Evolutionary conservation across 2,797 vertebrate genomes (phyloP).

Genomic region (Pachyuromys duprasi): DNA sequence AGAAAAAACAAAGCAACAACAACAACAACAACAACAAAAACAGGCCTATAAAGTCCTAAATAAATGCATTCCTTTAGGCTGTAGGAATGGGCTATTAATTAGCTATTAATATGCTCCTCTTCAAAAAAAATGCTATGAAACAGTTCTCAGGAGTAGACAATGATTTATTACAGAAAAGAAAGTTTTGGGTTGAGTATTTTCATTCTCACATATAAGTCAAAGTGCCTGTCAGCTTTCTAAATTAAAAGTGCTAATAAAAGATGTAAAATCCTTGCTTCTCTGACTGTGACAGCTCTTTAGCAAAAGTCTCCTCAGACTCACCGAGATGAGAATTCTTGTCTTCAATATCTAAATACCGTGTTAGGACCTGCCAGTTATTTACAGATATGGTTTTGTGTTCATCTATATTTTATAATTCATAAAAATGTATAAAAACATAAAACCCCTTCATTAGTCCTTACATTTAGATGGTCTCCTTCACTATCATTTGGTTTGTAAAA

Average conservation of each 20-base stretch:
- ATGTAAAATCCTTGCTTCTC: conserved; percentile 63
- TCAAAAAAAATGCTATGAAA: neutral
- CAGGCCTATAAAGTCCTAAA: neutral
- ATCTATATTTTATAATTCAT: conserved; percentile 79
- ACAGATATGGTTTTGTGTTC: conserved; percentile 70
- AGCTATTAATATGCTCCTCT: conserved; percentile 8
- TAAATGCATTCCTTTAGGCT: conserved; percentile 40
- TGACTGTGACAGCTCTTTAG: conserved; percentile 55
- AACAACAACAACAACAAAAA: neutral
- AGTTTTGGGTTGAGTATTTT: conserved; percentile 60
- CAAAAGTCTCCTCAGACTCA: conserved; percentile 20
- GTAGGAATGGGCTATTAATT: conserved; percentile 25
- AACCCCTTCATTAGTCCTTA: conserved; percentile 59
- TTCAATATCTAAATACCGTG: conserved; percentile 34
- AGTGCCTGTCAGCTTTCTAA: conserved; percentile 72
- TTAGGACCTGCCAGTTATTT: conserved; percentile 68
- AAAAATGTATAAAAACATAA: conserved; percentile 71
- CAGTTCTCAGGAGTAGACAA: conserved; percentile 35
- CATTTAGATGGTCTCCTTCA: conserved; percentile 51
- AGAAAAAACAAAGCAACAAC: neutral
- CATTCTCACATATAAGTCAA: conserved; percentile 69
- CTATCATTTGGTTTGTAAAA: neutral
- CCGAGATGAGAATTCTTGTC: conserved; percentile 64
- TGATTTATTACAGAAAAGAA: conserved; percentile 57
- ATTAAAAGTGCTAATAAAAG: conserved; percentile 76